Percentiles rank a stretch among this genome's conserved stretches.
These are phyloP conservation scores for Galeruca laticollis DNA, from an alignment of 2,888 invertebrate species.

Conservation along the genomic window DNA sequence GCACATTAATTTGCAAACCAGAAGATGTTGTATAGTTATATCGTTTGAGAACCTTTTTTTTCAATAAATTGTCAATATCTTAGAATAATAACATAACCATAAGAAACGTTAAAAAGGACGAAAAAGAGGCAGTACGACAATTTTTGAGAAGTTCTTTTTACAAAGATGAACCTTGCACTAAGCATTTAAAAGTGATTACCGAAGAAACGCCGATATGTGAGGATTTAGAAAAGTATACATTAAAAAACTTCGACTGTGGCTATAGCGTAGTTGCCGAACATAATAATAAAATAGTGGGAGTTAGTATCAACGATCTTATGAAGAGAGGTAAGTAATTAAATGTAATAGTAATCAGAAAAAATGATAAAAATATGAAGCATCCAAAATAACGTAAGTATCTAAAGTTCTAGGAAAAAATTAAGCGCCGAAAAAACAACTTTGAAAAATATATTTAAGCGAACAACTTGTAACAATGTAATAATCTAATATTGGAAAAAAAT, in stretches of 20 bases:
- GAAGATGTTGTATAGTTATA: no score
- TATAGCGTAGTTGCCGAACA: conserved; percentile 74
- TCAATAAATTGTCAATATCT: background rate
- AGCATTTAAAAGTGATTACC: conserved; percentile 71
- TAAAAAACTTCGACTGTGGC: conserved; percentile 70
- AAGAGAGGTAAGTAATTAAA: conserved; percentile 38
- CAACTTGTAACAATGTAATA: no score
- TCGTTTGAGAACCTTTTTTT: no score
- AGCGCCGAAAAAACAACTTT: no score
- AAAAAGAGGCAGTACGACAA: conserved; percentile 68
- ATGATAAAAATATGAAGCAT: no score
- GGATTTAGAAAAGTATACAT: conserved; percentile 75
- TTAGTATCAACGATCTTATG: conserved; percentile 58
- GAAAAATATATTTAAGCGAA: no score
- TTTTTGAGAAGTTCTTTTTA: conserved; percentile 75
- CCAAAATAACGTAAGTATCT: no score
- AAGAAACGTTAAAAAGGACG: conserved; percentile 64
- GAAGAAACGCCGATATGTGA: conserved; percentile 72
- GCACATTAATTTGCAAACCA: no score
- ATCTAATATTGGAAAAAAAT: no score
- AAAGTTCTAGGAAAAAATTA: no score
- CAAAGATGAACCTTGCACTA: conserved; percentile 78
- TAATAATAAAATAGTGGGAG: conserved; percentile 69
- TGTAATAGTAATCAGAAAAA: no score
- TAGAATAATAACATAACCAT: conserved; percentile 48